These are phyloP conservation scores for Callosobruchus maculatus DNA, from an alignment of 2,888 invertebrate species.

Conservation along the genomic window DNA sequence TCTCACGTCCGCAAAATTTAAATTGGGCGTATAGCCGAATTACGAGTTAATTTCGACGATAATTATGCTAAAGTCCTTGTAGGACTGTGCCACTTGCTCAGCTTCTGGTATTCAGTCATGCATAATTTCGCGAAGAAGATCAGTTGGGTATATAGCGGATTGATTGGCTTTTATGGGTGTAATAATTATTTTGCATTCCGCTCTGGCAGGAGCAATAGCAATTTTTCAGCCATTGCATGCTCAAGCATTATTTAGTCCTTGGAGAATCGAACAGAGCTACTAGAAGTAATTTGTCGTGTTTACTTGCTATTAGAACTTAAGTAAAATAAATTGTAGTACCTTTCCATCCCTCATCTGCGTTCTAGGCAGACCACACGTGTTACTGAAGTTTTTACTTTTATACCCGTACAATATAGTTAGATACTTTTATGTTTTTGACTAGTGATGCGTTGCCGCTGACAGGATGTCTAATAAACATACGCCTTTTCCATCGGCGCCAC, in stretches of 20 bases:
- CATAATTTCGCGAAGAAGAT: neutral
- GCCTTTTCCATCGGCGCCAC: too few relatives aligned
- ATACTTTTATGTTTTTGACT: too few relatives aligned
- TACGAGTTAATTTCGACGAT: neutral
- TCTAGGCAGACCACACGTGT: neutral
- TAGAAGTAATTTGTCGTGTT: neutral
- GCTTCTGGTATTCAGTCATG: neutral
- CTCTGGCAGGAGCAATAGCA: neutral
- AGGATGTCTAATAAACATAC: too few relatives aligned
- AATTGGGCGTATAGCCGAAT: neutral
- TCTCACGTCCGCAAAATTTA: neutral
- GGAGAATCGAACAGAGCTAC: neutral
- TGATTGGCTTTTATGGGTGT: neutral
- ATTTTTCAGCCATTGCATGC: neutral
- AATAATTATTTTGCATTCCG: neutral
- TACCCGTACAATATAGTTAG: too few relatives aligned
- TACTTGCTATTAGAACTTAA: neutral
- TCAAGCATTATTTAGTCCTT: neutral
- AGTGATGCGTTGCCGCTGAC: too few relatives aligned
- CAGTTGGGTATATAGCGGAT: neutral
- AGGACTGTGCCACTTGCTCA: neutral
- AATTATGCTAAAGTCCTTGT: neutral
- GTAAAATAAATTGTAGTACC: neutral
- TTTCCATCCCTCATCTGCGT: neutral
- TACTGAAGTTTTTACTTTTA: too few relatives aligned